Conservation (phyloP, 2,888 invertebrate genomes). For the Agrotis puta region DNA sequence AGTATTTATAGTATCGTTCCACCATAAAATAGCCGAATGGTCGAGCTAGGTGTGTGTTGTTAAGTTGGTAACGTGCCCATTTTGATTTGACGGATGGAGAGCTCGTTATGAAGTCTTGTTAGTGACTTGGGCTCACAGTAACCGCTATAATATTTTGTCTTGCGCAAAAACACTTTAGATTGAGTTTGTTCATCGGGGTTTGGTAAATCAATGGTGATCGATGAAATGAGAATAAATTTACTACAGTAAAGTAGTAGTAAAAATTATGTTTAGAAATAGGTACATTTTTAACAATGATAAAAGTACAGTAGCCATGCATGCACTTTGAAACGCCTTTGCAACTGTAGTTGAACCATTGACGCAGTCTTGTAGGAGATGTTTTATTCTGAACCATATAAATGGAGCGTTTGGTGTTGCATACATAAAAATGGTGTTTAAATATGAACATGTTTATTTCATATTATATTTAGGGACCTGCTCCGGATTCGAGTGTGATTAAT, state of each 20-base stretch:
- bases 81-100: slow-evolving; percentile 29
- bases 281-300: not conserved
- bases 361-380: not conserved
- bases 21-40: slow-evolving; percentile 58
- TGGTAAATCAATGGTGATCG: not conserved
- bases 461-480: too few species aligned
- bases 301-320: not conserved
- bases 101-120: slow-evolving; percentile 31
- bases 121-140: not conserved
- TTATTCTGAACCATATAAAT: not conserved
- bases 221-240: not conserved
- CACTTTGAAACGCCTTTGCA: not conserved
- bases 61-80: slow-evolving; percentile 35
- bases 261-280: too few species aligned
- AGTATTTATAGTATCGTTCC: slow-evolving; percentile 67
- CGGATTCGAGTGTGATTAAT: too few species aligned
- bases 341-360: not conserved
- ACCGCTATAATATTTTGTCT: not conserved
- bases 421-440: too few species aligned
- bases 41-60: slow-evolving; percentile 27
- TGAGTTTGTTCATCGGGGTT: not conserved
- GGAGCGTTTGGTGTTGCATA: too few species aligned
- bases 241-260: too few species aligned
- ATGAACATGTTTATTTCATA: too few species aligned
- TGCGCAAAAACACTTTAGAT: not conserved